Percentiles rank a stretch among this genome's conserved stretches.
Evolutionary conservation across 1,140 invertebrate species (phyloP).

Genomic region (Eumaeus atala): DNA sequence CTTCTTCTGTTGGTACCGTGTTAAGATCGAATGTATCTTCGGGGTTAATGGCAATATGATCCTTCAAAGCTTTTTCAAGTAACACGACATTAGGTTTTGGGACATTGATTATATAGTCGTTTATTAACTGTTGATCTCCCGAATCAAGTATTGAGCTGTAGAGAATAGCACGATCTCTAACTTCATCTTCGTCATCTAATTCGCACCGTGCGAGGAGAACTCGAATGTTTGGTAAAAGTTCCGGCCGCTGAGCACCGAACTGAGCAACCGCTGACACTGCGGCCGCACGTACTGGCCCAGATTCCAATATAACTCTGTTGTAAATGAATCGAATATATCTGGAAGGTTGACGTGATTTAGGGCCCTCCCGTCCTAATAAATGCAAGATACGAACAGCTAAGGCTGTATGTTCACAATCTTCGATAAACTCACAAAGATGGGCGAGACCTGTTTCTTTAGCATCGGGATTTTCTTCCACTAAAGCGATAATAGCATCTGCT

Average conservation of each 20-base stretch:
- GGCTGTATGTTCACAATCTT: conserved; percentile 98
- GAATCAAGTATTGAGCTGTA: conserved; percentile 90
- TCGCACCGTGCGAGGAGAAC: conserved; percentile 91
- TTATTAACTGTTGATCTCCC: conserved; percentile 79
- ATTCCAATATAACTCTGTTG: conserved; percentile 98
- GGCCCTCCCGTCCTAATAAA: conserved; percentile 97
- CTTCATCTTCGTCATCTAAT: conserved; percentile 98
- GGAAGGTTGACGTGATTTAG: conserved; percentile 93
- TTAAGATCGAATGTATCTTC: conserved; percentile 92
- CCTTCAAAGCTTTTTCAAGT: conserved; percentile 89
- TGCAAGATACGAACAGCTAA: conserved; percentile 98
- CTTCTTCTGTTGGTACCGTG: conserved; percentile 83
- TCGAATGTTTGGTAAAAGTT: conserved; percentile 90
- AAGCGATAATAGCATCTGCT: conserved; percentile 97
- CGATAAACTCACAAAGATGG: conserved; percentile 99
- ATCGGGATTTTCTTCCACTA: conserved; percentile 96
- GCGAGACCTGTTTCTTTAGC: conserved; percentile 95
- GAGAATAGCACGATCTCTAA: conserved; percentile 97
- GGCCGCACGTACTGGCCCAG: conserved; percentile 94
- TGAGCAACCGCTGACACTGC: conserved; percentile 98
- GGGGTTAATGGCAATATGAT: conserved; percentile 84
- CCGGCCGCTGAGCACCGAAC: conserved; percentile 96
- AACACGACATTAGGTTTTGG: conserved; percentile 86
- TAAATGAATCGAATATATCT: conserved; percentile 99
- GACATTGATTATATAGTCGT: conserved; percentile 89